Evolutionary conservation across 1,140 invertebrate species (phyloP), one percentile per base, ranked within the genome.

Genomic region (Coenobita brevimanus): DNA sequence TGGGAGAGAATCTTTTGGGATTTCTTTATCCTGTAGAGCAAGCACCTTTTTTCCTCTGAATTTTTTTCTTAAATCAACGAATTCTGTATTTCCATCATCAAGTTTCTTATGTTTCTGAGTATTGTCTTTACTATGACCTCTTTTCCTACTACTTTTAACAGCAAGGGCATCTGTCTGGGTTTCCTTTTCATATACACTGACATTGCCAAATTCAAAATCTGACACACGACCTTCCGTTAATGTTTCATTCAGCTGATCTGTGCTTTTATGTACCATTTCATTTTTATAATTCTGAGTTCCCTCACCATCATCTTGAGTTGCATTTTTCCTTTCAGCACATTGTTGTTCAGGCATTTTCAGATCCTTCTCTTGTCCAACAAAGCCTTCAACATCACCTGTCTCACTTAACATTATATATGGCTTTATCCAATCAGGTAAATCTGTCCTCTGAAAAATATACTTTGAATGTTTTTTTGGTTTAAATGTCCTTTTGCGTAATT

Each of bases 151-250:
- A 71, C 33, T 30, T n/a, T 3, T 50, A n/a, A 50, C 46, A 13
- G 21, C 69, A 13, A 15, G 41, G 17, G 41, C 13, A 71, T 15
- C 38, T 13, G 85, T 87, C 43, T 87, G 85, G 2, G 85, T 87
- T 60, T 87, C 85, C 24, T 87, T 87, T 41, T 87, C 76, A 60
- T 43, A 50, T 0, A 81, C 30, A 41, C 13, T 71, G 24, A 64
- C 46, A 30, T 33, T 17, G 1, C 15, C 41, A 6, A 69, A 30
- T 33, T 87, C 85, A 33, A 30, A 15, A n/a, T 87, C 85, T 6
- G 85, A 87, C 57, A 87, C 36, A 57, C 43, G 85, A 21, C 85
- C 85, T 71, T 80, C 85, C 15, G 85, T 87, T 81, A 87, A 69
- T 57, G 85, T 87, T n/a, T 41, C 76, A 87, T 87, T 33, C 46